Evolutionary conservation across 2,797 vertebrate species (phyloP), one percentile per base, ranked within the genome.

Genomic region (Carduelis carduelis): DNA sequence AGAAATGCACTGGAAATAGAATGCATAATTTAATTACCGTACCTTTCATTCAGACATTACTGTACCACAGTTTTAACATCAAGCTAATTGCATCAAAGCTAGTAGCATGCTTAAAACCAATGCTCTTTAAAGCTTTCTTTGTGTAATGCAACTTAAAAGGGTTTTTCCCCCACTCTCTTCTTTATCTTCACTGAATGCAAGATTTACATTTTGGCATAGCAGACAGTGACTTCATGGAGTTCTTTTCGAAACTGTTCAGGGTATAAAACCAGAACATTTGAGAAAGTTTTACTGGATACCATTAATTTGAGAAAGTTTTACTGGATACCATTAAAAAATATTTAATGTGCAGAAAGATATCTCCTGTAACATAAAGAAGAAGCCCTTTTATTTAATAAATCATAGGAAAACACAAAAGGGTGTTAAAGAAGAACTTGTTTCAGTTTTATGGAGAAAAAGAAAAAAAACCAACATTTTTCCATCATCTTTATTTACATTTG

Each of bases 61-160:
- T 6, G 32, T 46, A 55, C 41, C 69, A 89, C n/a, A 93, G 47
- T 81, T 98, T 92, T 89, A 97, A 96, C 52, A 93, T 87, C 86
- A 93, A 94, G 87, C 59, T 95, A 94, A 96, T 79, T 79, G 56
- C 53, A 89, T 47, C 69, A 80, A 90, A 97, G 47, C 57, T 49
- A 66, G 37, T 14, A 95, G 27, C 86, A 93, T 70, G 55, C 81
- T 76, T 86, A 79, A 87, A 97, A 37, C 2, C 34, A 66, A 63
- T 4, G 32, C 30, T 46, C 78, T 90, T 60, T 18, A 69, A 95
- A 78, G 35, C n/a, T 65, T 92, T 78, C 39, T 87, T 86, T 27
- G 5, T 52, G 28, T 39, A 83, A 90, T 34, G 19, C 64, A 94
- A 89, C 35, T 66, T 78, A n/a, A 47, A 90, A 69, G 44, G 28